Percentiles rank a stretch among this genome's conserved stretches.
phyloP scores from a whole-genome alignment of 2,888 invertebrate genomes.

The Morpho achilles region DNA sequence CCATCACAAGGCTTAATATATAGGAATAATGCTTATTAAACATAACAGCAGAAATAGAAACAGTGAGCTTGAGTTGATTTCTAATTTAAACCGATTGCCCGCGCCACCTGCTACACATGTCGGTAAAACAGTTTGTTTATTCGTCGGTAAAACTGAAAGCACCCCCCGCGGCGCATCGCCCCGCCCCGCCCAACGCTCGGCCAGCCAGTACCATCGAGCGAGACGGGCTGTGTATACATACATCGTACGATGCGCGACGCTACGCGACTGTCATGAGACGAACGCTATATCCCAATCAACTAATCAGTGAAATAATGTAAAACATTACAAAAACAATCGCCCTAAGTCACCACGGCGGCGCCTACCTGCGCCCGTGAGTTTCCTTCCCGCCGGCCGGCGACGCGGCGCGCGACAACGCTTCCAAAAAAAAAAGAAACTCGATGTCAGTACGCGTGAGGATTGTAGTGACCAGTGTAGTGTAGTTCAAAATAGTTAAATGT shows the following conservation, averaged over 20 bases:
- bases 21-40: too few species aligned
- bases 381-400: slow-evolving; percentile 83
- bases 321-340: slow-evolving; percentile 60
- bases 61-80: too few species aligned
- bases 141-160: slow-evolving; percentile 39
- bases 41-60: too few species aligned
- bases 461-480: slow-evolving; percentile 71
- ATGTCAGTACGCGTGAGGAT: slow-evolving; percentile 70
- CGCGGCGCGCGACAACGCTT: slow-evolving; percentile 81
- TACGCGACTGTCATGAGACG: slow-evolving; percentile 64
- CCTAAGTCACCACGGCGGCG: slow-evolving; percentile 78
- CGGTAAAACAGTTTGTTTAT: slow-evolving; percentile 35
- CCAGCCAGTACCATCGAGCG: slow-evolving; percentile 73
- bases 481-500: slow-evolving; percentile 76
- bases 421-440: slow-evolving; percentile 62
- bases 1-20: too few species aligned
- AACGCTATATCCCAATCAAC: slow-evolving; percentile 55
- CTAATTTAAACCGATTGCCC: not conserved
- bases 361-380: slow-evolving; percentile 67
- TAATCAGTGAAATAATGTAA: slow-evolving; percentile 77
- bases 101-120: slow-evolving; percentile 60
- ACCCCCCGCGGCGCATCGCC: slow-evolving; percentile 45
- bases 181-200: slow-evolving; percentile 35
- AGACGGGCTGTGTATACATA: slow-evolving; percentile 60
- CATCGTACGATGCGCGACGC: slow-evolving; percentile 54